Evolutionary conservation across 2,888 invertebrate genomes (phyloP).

Genomic region (Pseudanteris insignis): DNA sequence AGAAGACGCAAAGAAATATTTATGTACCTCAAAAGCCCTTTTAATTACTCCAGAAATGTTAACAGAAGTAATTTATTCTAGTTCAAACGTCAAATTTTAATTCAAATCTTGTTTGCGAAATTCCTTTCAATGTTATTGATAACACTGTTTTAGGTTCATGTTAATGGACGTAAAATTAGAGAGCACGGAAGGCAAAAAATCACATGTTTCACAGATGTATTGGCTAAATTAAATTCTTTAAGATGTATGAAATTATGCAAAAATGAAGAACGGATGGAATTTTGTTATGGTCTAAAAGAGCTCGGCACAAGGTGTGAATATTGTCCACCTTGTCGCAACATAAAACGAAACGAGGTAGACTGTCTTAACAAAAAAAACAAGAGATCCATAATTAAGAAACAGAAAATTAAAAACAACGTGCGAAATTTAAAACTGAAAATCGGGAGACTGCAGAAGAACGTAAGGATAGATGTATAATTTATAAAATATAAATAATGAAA

Average conservation of each 20-base stretch:
- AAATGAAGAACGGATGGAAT: constrained; percentile 7
- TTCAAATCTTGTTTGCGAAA: too few species aligned
- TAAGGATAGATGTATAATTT: neutral
- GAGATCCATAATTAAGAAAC: constrained; percentile 2
- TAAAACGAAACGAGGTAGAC: neutral
- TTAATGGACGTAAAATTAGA: constrained; percentile 4
- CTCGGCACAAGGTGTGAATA: neutral
- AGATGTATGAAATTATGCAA: constrained; percentile 6
- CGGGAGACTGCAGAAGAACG: constrained; percentile 1
- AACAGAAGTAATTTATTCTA: constrained; percentile 3
- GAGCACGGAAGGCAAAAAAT: constrained; percentile 1
- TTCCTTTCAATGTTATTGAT: too few species aligned
- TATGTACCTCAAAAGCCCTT: constrained; percentile 1
- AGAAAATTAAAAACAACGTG: neutral
- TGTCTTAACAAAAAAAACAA: constrained; percentile 1
- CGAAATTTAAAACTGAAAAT: constrained; percentile 7
- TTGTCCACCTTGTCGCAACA: constrained; percentile 3
- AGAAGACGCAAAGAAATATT: neutral
- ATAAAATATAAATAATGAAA: too few species aligned
- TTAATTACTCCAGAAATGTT: constrained; percentile 1
- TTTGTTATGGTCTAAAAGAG: constrained; percentile 2
- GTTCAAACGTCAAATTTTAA: neutral
- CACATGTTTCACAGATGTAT: constrained; percentile 5
- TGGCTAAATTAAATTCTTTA: neutral
- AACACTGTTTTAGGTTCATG: constrained; percentile 5